These are phyloP conservation scores for Margarornis squamiger DNA, from an alignment of 2,797 vertebrate genomes.

Conservation along the genomic window DNA sequence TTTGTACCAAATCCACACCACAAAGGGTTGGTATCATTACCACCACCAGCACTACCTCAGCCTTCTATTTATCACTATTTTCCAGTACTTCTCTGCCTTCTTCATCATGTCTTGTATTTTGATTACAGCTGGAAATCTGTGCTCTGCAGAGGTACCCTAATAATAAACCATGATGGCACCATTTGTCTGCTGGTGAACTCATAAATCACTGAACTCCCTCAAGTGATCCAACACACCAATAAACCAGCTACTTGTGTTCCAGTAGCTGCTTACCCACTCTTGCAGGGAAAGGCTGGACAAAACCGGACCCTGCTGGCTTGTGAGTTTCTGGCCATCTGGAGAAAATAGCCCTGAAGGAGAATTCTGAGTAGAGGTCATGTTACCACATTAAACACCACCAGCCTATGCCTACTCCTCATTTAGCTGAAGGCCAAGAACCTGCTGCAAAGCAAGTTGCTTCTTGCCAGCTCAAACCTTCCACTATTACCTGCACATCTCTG, in stretches of 20 bases:
- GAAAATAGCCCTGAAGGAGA: neutral
- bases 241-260: neutral
- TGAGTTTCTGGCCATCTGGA: neutral
- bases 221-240: neutral
- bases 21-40: fast-evolving
- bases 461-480: neutral
- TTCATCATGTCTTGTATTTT: neutral
- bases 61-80: neutral
- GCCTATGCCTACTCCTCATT: neutral
- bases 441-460: neutral
- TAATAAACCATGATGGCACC: neutral
- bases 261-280: neutral
- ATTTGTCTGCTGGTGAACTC: neutral
- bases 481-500: neutral
- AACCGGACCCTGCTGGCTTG: neutral
- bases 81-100: neutral
- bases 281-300: neutral
- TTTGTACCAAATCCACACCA: neutral
- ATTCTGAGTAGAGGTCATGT: neutral
- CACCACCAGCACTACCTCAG: neutral
- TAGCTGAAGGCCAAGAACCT: neutral
- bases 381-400: neutral
- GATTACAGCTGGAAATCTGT: neutral
- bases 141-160: neutral
- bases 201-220: neutral